phyloP scores from a whole-genome alignment of 2,797 vertebrate genomes.

The Lateolabrax maculatus region DNA sequence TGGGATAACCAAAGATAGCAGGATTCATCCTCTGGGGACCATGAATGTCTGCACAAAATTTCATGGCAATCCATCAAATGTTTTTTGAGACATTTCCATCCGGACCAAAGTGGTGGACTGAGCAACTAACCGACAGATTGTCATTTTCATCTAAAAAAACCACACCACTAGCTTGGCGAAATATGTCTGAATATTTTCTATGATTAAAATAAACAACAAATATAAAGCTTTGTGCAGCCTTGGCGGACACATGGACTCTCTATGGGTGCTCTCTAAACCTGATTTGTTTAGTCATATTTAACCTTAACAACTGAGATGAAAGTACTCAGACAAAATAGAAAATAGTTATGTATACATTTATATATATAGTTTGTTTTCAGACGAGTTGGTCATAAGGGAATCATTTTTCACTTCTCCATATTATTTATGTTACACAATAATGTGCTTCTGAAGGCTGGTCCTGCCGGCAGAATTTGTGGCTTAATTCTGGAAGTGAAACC shows the following conservation, averaged over 20 bases:
- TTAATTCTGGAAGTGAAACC: slow-evolving; percentile 59
- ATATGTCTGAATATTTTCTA: neutral
- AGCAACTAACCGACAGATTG: neutral
- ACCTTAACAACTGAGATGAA: slow-evolving; percentile 3
- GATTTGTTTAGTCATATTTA: neutral
- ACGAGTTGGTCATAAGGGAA: neutral
- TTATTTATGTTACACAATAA: slow-evolving; percentile 26
- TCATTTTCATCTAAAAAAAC: neutral
- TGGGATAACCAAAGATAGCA: neutral
- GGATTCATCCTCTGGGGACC: neutral
- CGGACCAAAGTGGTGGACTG: neutral
- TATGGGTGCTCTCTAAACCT: neutral
- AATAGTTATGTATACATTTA: neutral
- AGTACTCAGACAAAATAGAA: neutral
- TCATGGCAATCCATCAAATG: too few species aligned
- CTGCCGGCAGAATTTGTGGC: neutral
- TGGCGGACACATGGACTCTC: neutral
- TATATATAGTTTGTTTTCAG: slow-evolving; percentile 2
- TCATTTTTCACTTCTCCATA: slow-evolving; percentile 23
- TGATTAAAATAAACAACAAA: neutral
- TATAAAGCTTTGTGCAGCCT: neutral
- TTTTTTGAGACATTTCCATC: neutral
- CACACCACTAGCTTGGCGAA: too few species aligned
- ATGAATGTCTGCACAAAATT: neutral
- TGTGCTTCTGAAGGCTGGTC: slow-evolving; percentile 8